Percentiles rank a stretch among this genome's conserved stretches.
phyloP scores from a whole-genome alignment of 2,888 invertebrate genomes.

The Camptogramma bilineatum region DNA sequence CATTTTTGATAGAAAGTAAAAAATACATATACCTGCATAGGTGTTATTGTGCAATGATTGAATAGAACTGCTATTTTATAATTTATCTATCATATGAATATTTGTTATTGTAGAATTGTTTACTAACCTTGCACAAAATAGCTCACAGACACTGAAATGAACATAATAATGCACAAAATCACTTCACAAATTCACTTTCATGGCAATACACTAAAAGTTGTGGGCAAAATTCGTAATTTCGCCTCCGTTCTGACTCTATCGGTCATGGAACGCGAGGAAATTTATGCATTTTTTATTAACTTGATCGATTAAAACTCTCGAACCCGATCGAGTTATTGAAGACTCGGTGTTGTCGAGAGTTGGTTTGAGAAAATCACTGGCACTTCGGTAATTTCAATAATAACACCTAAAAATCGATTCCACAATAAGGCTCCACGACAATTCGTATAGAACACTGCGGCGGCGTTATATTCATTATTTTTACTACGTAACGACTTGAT shows the following conservation, averaged over 20 bases:
- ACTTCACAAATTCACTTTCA: constrained; percentile 50
- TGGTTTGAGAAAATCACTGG: constrained; percentile 70
- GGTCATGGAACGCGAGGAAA: constrained; percentile 76
- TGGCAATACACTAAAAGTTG: constrained; percentile 42
- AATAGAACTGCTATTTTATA: too few relatives aligned
- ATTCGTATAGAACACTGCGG: constrained; percentile 78
- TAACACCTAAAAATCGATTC: constrained; percentile 85
- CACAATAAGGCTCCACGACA: constrained; percentile 79
- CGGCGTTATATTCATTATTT: constrained; percentile 79
- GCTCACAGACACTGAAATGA: constrained; percentile 53
- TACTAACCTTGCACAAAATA: constrained; percentile 69
- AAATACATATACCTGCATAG: too few relatives aligned
- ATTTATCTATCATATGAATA: background rate
- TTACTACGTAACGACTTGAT: constrained; percentile 65
- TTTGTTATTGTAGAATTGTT: constrained; percentile 52
- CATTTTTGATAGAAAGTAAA: too few relatives aligned
- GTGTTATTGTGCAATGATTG: too few relatives aligned
- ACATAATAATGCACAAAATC: constrained; percentile 57
- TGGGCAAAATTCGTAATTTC: constrained; percentile 56
- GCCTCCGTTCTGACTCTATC: constrained; percentile 66
- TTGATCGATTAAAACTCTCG: constrained; percentile 73
- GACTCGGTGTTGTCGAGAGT: constrained; percentile 56
- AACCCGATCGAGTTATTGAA: constrained; percentile 42
- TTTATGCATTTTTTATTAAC: constrained; percentile 84
- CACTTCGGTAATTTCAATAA: constrained; percentile 82